These are phyloP conservation scores for Diprion similis DNA, from an alignment of 1,140 invertebrate genomes.

Conservation along the genomic window DNA sequence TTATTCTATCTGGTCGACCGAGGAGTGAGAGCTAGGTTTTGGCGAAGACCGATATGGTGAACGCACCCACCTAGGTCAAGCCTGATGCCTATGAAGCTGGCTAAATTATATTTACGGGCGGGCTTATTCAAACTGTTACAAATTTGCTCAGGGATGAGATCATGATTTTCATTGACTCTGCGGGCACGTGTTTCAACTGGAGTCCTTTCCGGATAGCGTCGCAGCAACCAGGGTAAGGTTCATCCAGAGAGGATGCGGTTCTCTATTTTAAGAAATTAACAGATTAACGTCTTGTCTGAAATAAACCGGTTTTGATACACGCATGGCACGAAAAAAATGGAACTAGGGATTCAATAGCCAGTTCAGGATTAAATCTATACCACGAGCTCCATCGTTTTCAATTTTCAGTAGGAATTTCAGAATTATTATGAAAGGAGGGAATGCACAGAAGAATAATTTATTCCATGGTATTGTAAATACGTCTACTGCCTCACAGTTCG, in stretches of 20 bases:
- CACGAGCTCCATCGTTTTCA: conserved; percentile 5
- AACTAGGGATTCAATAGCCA: too few species aligned
- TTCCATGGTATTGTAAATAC: conserved; percentile 19
- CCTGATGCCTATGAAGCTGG: too few species aligned
- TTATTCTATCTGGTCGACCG: too few species aligned
- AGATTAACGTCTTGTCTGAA: conserved; percentile 21
- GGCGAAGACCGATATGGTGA: too few species aligned
- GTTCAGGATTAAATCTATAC: conserved; percentile 17
- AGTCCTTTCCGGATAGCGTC: conserved; percentile 31
- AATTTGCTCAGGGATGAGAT: conserved; percentile 33
- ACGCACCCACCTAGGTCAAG: too few species aligned
- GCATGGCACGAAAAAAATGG: conserved; percentile 17
- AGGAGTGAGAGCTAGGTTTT: too few species aligned
- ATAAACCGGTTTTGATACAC: conserved; percentile 20
- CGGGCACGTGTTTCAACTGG: conserved; percentile 19
- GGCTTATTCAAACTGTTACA: too few species aligned
- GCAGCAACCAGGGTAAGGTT: conserved; percentile 34
- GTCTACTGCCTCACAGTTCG: conserved; percentile 18
- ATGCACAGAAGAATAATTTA: conserved; percentile 20
- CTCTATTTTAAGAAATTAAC: conserved; percentile 25
- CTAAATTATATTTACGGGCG: too few species aligned
- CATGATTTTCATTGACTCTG: conserved; percentile 24
- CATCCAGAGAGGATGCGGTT: conserved; percentile 27
- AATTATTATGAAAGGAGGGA: too few species aligned
- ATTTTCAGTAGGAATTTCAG: conserved; percentile 18